Evolutionary conservation across 2,797 vertebrate genomes (phyloP).

Genomic region (Bovichtus variegatus): DNA sequence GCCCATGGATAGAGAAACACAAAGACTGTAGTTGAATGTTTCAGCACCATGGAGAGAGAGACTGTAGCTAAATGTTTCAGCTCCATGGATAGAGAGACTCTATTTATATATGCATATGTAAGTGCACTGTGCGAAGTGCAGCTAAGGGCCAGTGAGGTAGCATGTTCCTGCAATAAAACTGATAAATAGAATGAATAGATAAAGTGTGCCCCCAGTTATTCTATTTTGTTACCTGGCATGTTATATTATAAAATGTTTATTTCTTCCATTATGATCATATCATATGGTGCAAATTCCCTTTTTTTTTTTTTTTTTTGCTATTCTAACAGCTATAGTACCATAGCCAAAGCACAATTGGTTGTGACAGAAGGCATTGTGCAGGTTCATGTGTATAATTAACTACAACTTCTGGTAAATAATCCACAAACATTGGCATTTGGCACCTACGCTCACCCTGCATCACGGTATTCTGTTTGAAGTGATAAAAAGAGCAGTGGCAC

Average conservation of each 20-base stretch:
- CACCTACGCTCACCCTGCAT: slow-evolving; percentile 49
- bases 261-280: not conserved
- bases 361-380: slow-evolving; percentile 23
- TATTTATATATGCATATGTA: not conserved
- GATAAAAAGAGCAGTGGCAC: slow-evolving; percentile 59
- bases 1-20: not conserved
- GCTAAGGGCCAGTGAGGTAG: not conserved
- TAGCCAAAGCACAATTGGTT: slow-evolving; percentile 4
- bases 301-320: slow-evolving; percentile 11
- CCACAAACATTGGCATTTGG: slow-evolving; percentile 68
- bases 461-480: slow-evolving; percentile 78
- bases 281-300: not conserved
- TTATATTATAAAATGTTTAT: slow-evolving; percentile 1
- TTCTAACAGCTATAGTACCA: not conserved
- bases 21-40: not conserved
- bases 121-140: not conserved
- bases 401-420: slow-evolving; percentile 53
- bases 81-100: not conserved
- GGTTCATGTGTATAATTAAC: slow-evolving; percentile 54
- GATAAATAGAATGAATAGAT: not conserved
- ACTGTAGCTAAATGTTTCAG: not conserved
- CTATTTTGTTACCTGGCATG: not conserved
- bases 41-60: not conserved
- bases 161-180: not conserved
- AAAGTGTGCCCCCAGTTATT: not conserved